Base-by-base conservation (phyloP, 2,113 vertebrate species). In the Lophius piscatorius region DNA sequence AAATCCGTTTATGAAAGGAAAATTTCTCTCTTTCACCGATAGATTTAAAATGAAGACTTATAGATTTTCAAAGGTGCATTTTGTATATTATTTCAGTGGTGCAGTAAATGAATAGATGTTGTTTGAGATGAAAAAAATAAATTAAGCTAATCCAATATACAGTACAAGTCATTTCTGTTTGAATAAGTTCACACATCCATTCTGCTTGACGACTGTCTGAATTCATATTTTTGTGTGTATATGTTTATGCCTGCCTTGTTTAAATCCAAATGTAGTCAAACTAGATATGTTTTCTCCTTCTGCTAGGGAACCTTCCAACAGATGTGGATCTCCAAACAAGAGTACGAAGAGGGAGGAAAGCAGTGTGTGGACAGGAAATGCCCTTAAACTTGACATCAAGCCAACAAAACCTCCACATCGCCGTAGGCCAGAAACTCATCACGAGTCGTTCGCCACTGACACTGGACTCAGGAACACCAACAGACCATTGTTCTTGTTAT, bases 261-360 rank as follows among this genome's bases (percentile, higher is more conserved):
- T 10, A 31, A 31, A 10, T 31, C 11, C 2, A 7, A 10, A 8
- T 31, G n/a, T n/a, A n/a, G n/a, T n/a, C n/a, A n/a, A n/a, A n/a
- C n/a, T n/a, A n/a, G n/a, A n/a, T 18, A 1, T 20, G 8, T 50
- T 61, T 42, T 4, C 36, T 40, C 4, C 20, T 1, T 88, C 72
- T 86, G 61, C 26, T 65, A 98, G 97, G 97, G 96, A 65, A 98
- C 96, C 59, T 98, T 98, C 87, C 97, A 98, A 71, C 97, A 99
- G 84, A 99, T 98, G 96, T 98, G 97, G 96, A 99, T 99, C 88
- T 99, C 97, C 12, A 98, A 98, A 84, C 96, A 98, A 82, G 97
- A 98, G 58, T 98, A 98, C 17, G 97, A 99, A 88, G 97, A 99
- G 88, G 96, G 97, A 78, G 97, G 96, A 55, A 99, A 98, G 86